A percentile compares a stretch with the other conserved stretches of the same genome.
These are phyloP conservation scores for Nebria brevicollis DNA, from an alignment of 2,888 invertebrate species.

Conservation along the genomic window DNA sequence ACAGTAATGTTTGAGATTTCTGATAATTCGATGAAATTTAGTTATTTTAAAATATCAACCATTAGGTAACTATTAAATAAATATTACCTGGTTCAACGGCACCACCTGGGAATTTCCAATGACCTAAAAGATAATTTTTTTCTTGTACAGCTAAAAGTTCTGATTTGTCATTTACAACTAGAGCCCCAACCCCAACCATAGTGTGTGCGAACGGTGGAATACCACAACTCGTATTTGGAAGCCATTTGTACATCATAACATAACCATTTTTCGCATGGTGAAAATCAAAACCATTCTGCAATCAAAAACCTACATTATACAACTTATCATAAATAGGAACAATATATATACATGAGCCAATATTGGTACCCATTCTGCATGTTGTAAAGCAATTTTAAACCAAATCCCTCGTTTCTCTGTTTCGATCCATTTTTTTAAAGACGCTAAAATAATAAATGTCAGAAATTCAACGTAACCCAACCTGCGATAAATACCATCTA, in stretches of 20 bases:
- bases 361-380: constrained; percentile 80
- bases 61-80: background rate
- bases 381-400: constrained; percentile 79
- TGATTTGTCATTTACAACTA: constrained; percentile 81
- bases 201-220: constrained; percentile 86
- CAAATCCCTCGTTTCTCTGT: constrained; percentile 78
- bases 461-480: constrained; percentile 26
- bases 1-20: background rate
- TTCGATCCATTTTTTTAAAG: constrained; percentile 73
- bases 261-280: constrained; percentile 85
- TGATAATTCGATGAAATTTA: background rate
- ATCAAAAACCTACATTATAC: constrained; percentile 43
- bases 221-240: constrained; percentile 72
- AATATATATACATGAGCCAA: constrained; percentile 70
- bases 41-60: background rate
- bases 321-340: constrained; percentile 4
- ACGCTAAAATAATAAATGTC: constrained; percentile 62
- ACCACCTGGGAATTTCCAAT: constrained; percentile 94
- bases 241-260: constrained; percentile 85
- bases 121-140: constrained; percentile 67
- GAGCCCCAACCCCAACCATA: constrained; percentile 83
- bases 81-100: constrained; percentile 82
- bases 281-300: constrained; percentile 82
- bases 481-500: constrained; percentile 66
- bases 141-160: constrained; percentile 86